Evolutionary conservation across 2,113 vertebrate species (phyloP), one percentile per base, ranked within the genome.

Genomic region (Plecturocebus donacophilus): DNA sequence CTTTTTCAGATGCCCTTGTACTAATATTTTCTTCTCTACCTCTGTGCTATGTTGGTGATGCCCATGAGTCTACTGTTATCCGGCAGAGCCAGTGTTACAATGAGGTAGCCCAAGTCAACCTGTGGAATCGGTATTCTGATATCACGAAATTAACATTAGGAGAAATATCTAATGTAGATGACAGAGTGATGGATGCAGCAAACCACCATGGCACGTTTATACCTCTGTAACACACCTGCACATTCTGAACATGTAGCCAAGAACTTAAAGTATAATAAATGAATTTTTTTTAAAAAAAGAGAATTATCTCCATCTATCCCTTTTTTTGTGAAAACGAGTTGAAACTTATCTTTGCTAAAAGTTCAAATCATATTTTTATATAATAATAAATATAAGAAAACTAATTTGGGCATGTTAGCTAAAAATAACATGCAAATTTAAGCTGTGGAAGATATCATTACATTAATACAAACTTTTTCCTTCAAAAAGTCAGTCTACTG

Each of bases 91-190:
- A 86, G 84, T 97, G 97, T 98, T 97, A 96, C 73, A 91, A 86
- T 84, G 93, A 94, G 91, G 88, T 96, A 97, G 90, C 66, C 97
- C 98, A 98, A 98, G 97, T 98, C 97, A 97, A 97, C 91, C 96
- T 96, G 84, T 38, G 96, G 98, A 98, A 98, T 94, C 95, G 49
- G 81, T 97, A 98, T 97, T 97, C 83, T 95, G 79, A 97, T 91
- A 96, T 97, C 98, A 98, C 95, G 83, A 81, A 94, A 95, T 52
- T 17, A 52, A 16, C 52, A 52, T 19, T 52, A 52, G 52, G 52
- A 52, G 52, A 52, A 52, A 52, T 52, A 52, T 52, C 52, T 52
- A 52, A 52, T 52, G 52, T 52, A 52, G 16, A 52, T 17, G 52
- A 52, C 16, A 52, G 52, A 52, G 16, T 52, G 52, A 52, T 52